Percentiles rank a stretch among this genome's conserved stretches.
phyloP scores from a whole-genome alignment of 1,140 invertebrate genomes.

The Drosophila nigromelanica region DNA sequence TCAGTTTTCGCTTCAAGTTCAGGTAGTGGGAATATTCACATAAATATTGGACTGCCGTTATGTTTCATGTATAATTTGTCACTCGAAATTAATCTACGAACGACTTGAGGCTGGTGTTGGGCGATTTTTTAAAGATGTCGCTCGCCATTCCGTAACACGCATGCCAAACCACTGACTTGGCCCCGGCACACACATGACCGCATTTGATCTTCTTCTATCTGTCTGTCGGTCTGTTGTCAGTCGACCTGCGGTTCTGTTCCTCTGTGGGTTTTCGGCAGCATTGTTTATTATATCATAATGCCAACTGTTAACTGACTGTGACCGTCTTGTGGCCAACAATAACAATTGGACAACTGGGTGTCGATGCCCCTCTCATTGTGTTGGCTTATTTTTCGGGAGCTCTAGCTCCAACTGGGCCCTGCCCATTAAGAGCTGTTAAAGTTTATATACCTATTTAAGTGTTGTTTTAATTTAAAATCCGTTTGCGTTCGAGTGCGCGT shows the following conservation, averaged over 20 bases:
- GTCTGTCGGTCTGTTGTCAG: background rate
- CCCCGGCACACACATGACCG: constrained; percentile 15
- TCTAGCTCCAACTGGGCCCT: constrained; percentile 28
- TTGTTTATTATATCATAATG: constrained; percentile 76
- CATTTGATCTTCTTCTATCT: constrained; percentile 27
- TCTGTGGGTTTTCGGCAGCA: constrained; percentile 33
- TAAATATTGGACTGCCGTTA: constrained; percentile 78
- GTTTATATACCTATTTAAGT: constrained; percentile 62
- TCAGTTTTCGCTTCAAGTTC: constrained; percentile 45
- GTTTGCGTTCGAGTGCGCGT: constrained; percentile 10
- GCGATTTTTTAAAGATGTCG: constrained; percentile 38
- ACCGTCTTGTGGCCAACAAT: constrained; percentile 52
- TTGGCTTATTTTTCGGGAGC: constrained; percentile 21
- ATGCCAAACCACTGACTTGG: constrained; percentile 22
- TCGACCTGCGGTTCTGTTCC: constrained; percentile 1
- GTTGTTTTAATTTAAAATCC: constrained; percentile 72
- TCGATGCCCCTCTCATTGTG: constrained; percentile 40
- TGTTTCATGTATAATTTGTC: constrained; percentile 76
- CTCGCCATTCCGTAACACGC: constrained; percentile 23
- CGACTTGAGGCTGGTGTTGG: constrained; percentile 27
- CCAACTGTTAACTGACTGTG: constrained; percentile 77
- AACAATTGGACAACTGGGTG: constrained; percentile 24
- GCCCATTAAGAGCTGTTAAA: constrained; percentile 69
- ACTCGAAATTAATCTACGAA: constrained; percentile 75
- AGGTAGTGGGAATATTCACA: constrained; percentile 70